Evolutionary conservation across 2,113 vertebrate species (phyloP), one percentile per base, ranked within the genome.

Genomic region (Cyanoramphus novaezelandiae): DNA sequence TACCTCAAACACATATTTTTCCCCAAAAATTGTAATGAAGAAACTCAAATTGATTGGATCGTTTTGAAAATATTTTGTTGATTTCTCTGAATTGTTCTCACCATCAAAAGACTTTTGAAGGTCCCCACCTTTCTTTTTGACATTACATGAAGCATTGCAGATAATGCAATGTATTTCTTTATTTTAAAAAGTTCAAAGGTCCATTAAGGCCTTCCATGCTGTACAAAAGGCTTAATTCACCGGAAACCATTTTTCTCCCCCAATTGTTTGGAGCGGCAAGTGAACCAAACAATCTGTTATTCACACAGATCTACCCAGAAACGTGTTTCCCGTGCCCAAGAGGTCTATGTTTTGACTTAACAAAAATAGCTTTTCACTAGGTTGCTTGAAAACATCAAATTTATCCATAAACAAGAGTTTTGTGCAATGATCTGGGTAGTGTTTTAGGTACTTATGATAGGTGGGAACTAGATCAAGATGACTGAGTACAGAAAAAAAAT

Each of bases 171-270:
- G 69, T 52, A 93, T 82, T 93, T 82, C 91, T 93, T 95, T 96
- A 95, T 93, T 94, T 94, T 62, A 31, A 79, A 72, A 91, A 85
- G 94, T 95, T 97, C 96, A 97, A 96, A 97, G 91, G 91, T 89
- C 96, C 84, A 85, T 93, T 93, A 93, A 89, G 86, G 86, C 84
- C 85, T 92, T 94, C 95, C 94, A 96, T 9, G 43, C 11, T 7
- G 10, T 47, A 97, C 96, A 96, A 96, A 97, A 87, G 94, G 19
- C 53, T 96, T 94, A 86, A 89, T 89, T 94, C 69, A 52, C 93
- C 96, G 95, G 96, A 97, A 97, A 50, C 86, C 95, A 97, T 97
- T 97, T 97, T 97, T 97, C 96, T 97, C 93, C 41, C 95, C 94
- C 70, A 0, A 96, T 97, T 97, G 96, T 97, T 96, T 39, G 85